Evolutionary conservation across 2,797 vertebrate species (phyloP), one percentile per base, ranked within the genome.

Genomic region (Botia kubotai): DNA sequence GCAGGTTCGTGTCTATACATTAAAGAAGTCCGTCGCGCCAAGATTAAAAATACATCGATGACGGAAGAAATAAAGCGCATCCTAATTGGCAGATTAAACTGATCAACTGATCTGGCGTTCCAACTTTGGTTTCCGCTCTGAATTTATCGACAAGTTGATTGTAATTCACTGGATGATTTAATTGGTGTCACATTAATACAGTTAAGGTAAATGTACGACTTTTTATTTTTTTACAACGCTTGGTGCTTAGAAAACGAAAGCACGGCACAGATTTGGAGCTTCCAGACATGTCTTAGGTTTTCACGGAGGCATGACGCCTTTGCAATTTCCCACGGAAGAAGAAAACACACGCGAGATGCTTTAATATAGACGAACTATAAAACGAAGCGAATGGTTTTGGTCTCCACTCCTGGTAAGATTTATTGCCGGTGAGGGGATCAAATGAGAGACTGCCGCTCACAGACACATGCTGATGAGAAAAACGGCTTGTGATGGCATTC

Each of bases 401-500:
- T 79, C 68, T 72, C 21, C 77, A 72, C 23, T 33, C 58, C 58
- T 11, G 8, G 71, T 23, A 23, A 72, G 63, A 50, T 74, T 62
- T 68, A 75, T 36, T 39, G 6, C n/a, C 48, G 43, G 53, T 75
- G 72, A 74, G 36, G 36, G 72, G 72, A 68, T 75, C 78, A 58
- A 91, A 92, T 90, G 92, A 91, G 90, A 92, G 91, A 90, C 87
- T 91, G 91, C 91, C 89, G 91, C 90, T 86, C 90, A 90, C 91
- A 91, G 92, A 92, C 92, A 93, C 91, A 92, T 93, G 92, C 91
- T 94, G 92, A 93, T 93, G 91, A 87, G 88, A 91, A 89, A 93
- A 93, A 92, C 93, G 93, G 93, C 92, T 94, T 93, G 92, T 91
- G 91, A 93, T 91, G 90, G 89, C 86, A 90, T 90, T 88, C 87